Evolutionary conservation across 1,140 invertebrate species (phyloP), one percentile per base, ranked within the genome.

Genomic region (Agrypnia vestita): DNA sequence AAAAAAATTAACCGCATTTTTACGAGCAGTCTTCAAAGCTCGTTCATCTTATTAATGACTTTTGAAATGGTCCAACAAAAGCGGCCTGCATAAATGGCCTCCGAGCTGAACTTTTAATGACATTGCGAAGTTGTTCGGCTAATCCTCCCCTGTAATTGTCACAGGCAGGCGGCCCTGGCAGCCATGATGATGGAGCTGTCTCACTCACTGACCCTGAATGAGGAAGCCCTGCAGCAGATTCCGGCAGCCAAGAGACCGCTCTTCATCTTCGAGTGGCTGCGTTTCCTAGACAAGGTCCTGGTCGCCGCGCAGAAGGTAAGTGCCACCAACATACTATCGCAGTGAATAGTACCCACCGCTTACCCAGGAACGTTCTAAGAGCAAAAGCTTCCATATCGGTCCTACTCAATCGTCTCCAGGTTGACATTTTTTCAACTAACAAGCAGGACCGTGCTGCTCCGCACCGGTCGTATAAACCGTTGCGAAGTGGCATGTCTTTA

Each of bases 221-320:
- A 99, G 90, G 94, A 97, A 88, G 97, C 97, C 9, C 90, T 99
- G 55, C 93, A 94, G 84, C 95, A 97, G 89, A 93, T 99, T 75
- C 94, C 96, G 13, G 97, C 98, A 85, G 94, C 96, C 77, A 98
- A 99, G 86, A 94, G 96, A 84, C 95, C 97, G 56, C 94, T 99
- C 64, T 99, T 99, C 87, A 94, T 99, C 76, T 98, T 99, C 90
- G 98, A 99, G 91, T 99, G 98, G 98, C 91, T 99, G 4, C 90
- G 97, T 62, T 98, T 98, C 90, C 88, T 99, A 78, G 97, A 99
- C 86, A 98, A 98, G 91, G 96, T 98, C 72, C 90, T 99, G 61
- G 92, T 96, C 43, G 96, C 95, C 76, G 96, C 97, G 76, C 96
- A 99, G 87, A 98, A 98, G 93, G 97, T 97, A 91, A 88, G 83